Evolutionary conservation across 2,888 invertebrate genomes (phyloP), one percentile per base, ranked within the genome.

Genomic region (Athalia cordata): DNA sequence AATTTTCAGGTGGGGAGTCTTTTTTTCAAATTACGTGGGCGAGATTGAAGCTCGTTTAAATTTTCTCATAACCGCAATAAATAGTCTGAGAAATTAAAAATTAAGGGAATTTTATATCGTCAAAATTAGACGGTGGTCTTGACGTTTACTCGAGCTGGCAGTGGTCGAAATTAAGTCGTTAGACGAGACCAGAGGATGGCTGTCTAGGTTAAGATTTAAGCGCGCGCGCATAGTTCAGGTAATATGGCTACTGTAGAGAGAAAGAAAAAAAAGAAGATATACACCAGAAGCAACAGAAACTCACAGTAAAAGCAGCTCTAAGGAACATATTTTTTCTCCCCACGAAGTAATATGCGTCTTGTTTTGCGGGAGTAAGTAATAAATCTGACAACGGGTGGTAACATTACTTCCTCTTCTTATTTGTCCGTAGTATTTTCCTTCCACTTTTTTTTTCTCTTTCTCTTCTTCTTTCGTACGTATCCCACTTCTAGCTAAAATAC

Each of bases 271-370:
- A 57, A 29, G 0, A 11, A 55, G 5, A 55, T 55, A 55, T 11
- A 55, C 0, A 55, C 9, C 9, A 55, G n/a, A 55, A 55, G 8
- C 52, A 11, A 55, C 4, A 55, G n/a, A 55, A 70, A 43, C 52
- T 55, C 70, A 13, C 70, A 13, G 43, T 9, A n/a, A 72, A 45
- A 72, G 59, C 59, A 13, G 29, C 29, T 29, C 29, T 29, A 29
- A 29, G 5, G 57, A 47, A 75, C 75, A 64, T 75, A 75, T 59
- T 72, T 72, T 61, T 62, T 59, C n/a, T 59, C 49, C 75, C 75
- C 75, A 61, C 15, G 50, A 75, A 62, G 75, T 75, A 64, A 75
- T 75, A 75, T 75, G 75, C 75, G 75, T 75, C 75, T 62, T 62
- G 75, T 75, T 75, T 75, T 52, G 64, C 43, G 62, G 64, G 62